Base-by-base conservation (phyloP, 2,797 vertebrate genomes). In the Cyprinella venusta region DNA sequence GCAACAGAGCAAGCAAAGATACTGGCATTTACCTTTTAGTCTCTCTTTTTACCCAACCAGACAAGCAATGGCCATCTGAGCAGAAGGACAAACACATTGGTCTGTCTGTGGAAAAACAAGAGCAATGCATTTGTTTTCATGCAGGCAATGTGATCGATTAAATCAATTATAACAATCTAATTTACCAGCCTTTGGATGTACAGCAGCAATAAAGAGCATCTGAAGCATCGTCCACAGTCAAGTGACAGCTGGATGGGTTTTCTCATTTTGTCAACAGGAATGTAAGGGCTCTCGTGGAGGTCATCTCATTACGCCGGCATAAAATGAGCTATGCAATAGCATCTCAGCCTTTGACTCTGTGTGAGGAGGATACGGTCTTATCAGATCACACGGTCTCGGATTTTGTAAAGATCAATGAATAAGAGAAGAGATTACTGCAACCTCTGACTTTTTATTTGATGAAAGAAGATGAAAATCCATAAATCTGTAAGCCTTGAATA, bases 291-390 rank as follows among this genome's bases (percentile, higher is more conserved):
- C 33, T 56, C 72, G 68, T 80, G 59, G 79, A 79, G 82, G 79
- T 80, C 59, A 71, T 42, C 38, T 86, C 59, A 84, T 82, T 76
- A 84, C 5, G 26, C 33, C 30, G 48, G 75, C 45, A 54, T 72
- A 72, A 86, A 79, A 79, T 65, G 38, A 79, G 82, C 18, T 70
- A 61, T 65, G 70, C 42, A 16, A 7, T 72, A 40, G 36, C 40
- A 75, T n/a, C 2, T 79, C 75, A 67, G 24, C 80, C 67, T 84
- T 59, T 56, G 63, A 79, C 59, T 80, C 79, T 2, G 21, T 38
- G 65, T 65, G 40, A 74, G 42, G 24, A 69, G 42, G 24, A 69
- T 24, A 64, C 5, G 42, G 38, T 75, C 77, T 70, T 42, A 8
- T 68, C 52, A 59, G 72, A 75, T 75, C 30, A 26, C 18, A 16